Percentiles rank a stretch among this genome's conserved stretches.
Evolutionary conservation across 2,797 vertebrate species (phyloP).

Genomic region (Lepidocolaptes lacrymiger): DNA sequence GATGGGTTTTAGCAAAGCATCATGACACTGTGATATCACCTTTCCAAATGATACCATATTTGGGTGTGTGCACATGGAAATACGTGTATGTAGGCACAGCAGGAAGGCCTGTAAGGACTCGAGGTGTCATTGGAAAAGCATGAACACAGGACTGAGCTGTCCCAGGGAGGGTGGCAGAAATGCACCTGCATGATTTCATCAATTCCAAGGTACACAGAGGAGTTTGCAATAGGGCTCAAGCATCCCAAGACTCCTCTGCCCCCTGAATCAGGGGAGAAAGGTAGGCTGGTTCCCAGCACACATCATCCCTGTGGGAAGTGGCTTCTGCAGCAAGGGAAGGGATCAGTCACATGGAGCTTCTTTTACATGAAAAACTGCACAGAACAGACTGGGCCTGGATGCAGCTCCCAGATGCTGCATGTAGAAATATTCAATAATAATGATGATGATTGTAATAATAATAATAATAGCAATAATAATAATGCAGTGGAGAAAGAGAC

Average conservation of each 20-base stretch:
- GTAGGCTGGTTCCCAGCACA: neutral
- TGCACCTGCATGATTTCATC: fast-evolving
- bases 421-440: neutral
- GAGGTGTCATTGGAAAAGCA: fast-evolving
- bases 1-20: neutral
- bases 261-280: neutral
- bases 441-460: neutral
- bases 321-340: neutral
- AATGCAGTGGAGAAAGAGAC: neutral
- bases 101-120: neutral
- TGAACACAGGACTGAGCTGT: fast-evolving
- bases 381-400: neutral
- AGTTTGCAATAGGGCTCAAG: neutral
- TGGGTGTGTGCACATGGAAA: neutral
- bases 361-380: neutral
- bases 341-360: neutral
- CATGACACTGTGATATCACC: neutral
- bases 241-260: fast-evolving
- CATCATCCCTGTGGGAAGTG: neutral
- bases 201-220: fast-evolving
- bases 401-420: neutral
- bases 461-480: neutral
- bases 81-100: fast-evolving
- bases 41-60: neutral
- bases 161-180: neutral